These are phyloP conservation scores for Ceyx melanurus DNA, from an alignment of 2,113 vertebrate genomes.

Conservation along the genomic window DNA sequence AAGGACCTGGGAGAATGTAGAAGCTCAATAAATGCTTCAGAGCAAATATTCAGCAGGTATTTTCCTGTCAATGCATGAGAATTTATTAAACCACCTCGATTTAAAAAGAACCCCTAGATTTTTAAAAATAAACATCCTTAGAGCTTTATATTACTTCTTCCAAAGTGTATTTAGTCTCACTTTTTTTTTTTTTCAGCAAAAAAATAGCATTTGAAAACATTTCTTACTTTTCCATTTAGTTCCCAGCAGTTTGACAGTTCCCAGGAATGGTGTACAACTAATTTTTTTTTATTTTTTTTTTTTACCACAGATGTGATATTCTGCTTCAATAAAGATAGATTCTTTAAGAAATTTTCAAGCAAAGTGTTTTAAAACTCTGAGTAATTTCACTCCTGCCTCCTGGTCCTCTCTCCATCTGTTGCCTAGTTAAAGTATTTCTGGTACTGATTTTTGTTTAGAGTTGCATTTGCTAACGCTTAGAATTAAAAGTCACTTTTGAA, in stretches of 20 bases:
- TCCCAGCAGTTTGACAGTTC: background rate
- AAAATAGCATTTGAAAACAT: background rate
- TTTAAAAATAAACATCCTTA: background rate
- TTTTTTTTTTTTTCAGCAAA: background rate
- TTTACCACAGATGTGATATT: background rate
- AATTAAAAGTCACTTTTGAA: background rate
- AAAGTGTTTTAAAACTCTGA: background rate
- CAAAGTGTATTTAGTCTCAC: background rate
- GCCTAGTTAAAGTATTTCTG: background rate
- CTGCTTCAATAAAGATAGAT: background rate
- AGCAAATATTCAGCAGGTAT: background rate
- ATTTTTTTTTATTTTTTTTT: too few species aligned
- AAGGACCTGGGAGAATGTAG: background rate
- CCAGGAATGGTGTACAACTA: background rate
- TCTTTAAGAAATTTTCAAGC: background rate
- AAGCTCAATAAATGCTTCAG: background rate
- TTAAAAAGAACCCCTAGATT: background rate
- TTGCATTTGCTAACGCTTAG: background rate
- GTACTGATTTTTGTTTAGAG: background rate
- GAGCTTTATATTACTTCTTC: background rate
- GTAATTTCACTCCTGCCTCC: background rate
- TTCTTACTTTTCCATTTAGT: background rate
- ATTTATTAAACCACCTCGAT: background rate
- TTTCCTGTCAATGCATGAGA: background rate
- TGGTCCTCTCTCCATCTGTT: background rate